These are phyloP conservation scores for Cerceris rybyensis DNA, from an alignment of 2,888 invertebrate genomes.

Conservation along the genomic window DNA sequence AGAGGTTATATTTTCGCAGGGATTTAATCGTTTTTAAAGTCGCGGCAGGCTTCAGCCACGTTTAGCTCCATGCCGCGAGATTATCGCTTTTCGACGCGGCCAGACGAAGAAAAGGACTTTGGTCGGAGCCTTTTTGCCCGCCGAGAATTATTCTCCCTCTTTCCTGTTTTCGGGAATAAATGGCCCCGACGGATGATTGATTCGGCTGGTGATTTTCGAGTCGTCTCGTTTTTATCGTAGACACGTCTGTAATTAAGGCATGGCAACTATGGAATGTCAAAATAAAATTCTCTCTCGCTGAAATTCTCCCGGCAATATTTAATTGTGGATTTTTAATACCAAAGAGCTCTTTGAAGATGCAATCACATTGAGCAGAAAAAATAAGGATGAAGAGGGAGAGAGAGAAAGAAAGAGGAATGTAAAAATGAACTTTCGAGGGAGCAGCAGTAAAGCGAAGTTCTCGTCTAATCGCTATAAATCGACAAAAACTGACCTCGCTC, in stretches of 20 bases:
- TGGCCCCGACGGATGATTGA: no score
- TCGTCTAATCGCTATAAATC: neutral
- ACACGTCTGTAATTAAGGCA: no score
- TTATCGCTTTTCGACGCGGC: slow-evolving; percentile 24
- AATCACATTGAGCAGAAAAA: neutral
- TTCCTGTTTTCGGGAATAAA: neutral
- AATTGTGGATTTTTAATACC: no score
- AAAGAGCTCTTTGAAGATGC: no score
- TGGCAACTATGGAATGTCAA: no score
- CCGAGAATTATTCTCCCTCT: slow-evolving; percentile 21
- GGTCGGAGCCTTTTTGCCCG: slow-evolving; percentile 18
- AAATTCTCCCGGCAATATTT: no score
- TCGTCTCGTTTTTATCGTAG: no score
- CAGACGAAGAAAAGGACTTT: slow-evolving; percentile 14
- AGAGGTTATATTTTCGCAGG: slow-evolving; percentile 49
- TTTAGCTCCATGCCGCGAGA: slow-evolving; percentile 3
- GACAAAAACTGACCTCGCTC: neutral
- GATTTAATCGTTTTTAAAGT: slow-evolving; percentile 63
- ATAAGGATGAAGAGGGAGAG: neutral
- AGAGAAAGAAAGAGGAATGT: neutral
- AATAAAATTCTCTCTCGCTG: no score
- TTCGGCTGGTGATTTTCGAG: no score
- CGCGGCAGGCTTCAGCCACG: slow-evolving; percentile 31
- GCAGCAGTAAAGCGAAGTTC: neutral
- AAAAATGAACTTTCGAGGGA: neutral